phyloP scores from a whole-genome alignment of 2,113 vertebrate species.

The Polypterus bichir region DNA sequence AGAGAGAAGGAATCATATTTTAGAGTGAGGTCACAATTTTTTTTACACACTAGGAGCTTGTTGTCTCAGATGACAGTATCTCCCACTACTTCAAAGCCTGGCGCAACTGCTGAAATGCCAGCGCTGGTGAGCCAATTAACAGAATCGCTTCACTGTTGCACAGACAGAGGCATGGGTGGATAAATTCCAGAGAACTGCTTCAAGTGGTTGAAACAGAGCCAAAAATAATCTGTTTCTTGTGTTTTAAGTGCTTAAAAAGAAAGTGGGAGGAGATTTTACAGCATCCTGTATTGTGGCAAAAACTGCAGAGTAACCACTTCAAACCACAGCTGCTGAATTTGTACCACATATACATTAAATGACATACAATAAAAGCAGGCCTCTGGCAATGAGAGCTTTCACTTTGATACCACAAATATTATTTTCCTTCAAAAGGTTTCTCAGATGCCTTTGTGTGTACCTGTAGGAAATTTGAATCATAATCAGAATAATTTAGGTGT shows the following conservation, averaged over 20 bases:
- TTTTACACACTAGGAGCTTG: background rate
- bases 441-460: too few species aligned
- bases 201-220: conserved; percentile 17
- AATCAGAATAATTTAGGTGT: too few species aligned
- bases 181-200: conserved; percentile 4
- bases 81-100: conserved; percentile 4
- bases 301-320: background rate
- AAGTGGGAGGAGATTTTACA: conserved; percentile 16
- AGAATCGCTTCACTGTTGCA: background rate
- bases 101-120: background rate
- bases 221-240: conserved; percentile 16
- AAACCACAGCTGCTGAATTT: background rate
- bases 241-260: conserved; percentile 6
- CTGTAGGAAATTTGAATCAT: too few species aligned
- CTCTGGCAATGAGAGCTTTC: too few species aligned
- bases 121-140: background rate
- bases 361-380: too few species aligned
- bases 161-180: background rate
- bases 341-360: too few species aligned
- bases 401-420: too few species aligned
- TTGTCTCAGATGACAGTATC: background rate
- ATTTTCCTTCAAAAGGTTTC: too few species aligned
- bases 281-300: background rate
- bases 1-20: background rate
- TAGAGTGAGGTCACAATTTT: background rate